phyloP scores from a whole-genome alignment of 2,797 vertebrate species.

The Tragopan temminckii region DNA sequence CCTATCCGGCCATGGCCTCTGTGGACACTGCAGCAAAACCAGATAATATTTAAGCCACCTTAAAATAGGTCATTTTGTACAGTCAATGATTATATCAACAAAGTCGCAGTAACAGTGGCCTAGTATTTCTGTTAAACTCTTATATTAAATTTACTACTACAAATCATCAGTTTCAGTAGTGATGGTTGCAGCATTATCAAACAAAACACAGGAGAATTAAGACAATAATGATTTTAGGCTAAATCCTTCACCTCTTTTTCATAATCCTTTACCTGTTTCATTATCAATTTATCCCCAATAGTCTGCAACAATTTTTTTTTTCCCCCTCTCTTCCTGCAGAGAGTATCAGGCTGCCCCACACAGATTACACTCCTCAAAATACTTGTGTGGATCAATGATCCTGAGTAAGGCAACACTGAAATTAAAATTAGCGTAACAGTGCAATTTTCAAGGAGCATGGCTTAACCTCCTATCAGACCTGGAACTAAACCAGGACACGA shows the following conservation, averaged over 20 bases:
- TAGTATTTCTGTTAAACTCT: background rate
- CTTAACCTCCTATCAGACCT: background rate
- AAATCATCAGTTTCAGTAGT: background rate
- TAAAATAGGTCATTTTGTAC: background rate
- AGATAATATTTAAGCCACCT: background rate
- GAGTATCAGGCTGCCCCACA: background rate
- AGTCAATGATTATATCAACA: background rate
- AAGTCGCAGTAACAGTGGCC: background rate
- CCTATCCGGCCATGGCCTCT: constrained; percentile 95
- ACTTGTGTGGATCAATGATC: background rate
- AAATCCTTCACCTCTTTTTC: background rate
- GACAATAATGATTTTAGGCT: background rate
- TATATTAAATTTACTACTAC: background rate
- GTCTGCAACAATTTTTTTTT: background rate
- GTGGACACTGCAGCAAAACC: constrained; percentile 87
- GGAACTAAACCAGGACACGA: background rate
- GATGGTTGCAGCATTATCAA: background rate
- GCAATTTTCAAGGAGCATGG: background rate
- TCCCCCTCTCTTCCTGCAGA: background rate
- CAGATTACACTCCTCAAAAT: background rate
- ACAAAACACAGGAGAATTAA: background rate
- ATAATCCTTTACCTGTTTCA: background rate
- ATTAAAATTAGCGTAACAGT: background rate
- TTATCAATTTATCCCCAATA: background rate
- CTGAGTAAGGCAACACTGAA: background rate